These are phyloP conservation scores for Falco cherrug DNA, from an alignment of 2,797 vertebrate species.

Conservation along the genomic window DNA sequence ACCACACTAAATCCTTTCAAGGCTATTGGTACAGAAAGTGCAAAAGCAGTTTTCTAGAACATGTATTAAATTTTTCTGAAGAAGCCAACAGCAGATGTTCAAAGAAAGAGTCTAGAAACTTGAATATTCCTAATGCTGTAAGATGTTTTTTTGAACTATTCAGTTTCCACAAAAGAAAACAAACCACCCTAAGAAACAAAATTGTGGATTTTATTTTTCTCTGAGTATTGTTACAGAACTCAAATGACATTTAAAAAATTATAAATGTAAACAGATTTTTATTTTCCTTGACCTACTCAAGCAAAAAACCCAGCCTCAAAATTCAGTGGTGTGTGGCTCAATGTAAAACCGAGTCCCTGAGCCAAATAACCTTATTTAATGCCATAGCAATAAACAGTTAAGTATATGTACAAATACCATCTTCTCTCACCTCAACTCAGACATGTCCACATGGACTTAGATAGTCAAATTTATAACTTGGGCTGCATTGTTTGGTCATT, in stretches of 20 bases:
- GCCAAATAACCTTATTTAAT: background rate
- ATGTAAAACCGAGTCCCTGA: background rate
- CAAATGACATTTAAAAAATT: background rate
- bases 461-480: slow-evolving; percentile 66
- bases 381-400: background rate
- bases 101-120: background rate
- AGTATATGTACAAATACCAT: background rate
- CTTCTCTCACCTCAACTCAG: slow-evolving; percentile 56
- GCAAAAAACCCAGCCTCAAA: background rate
- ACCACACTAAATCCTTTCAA: background rate
- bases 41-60: background rate
- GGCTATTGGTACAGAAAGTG: background rate
- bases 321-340: background rate
- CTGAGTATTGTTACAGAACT: background rate
- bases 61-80: background rate
- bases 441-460: slow-evolving; percentile 31
- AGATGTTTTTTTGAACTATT: background rate
- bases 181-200: background rate
- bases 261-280: background rate
- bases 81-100: background rate
- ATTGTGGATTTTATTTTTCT: no score
- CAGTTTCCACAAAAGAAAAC: background rate
- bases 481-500: slow-evolving; percentile 71
- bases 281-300: background rate
- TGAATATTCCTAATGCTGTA: background rate